Evolutionary conservation across 1,140 invertebrate genomes (phyloP).

Genomic region (Geopemphigus sp.): DNA sequence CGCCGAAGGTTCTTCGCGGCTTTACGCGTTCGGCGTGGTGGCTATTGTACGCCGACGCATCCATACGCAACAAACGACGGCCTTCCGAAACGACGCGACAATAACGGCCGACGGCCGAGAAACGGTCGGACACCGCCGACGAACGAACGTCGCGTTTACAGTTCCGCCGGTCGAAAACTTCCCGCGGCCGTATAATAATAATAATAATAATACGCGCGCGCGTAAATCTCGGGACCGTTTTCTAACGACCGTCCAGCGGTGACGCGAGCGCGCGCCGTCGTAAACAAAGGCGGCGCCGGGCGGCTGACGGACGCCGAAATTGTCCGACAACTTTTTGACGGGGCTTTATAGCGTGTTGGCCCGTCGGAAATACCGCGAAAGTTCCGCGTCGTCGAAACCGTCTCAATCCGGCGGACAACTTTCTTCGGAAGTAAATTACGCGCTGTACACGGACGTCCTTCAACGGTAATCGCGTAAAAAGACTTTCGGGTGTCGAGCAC

Average conservation of each 20-base stretch:
- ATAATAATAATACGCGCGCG: slow-evolving; percentile 26
- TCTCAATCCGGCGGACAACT: not conserved
- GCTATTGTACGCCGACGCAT: too few species aligned
- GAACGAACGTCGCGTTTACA: slow-evolving; percentile 23
- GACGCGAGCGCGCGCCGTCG: not conserved
- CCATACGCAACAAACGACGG: too few species aligned
- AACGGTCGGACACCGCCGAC: not conserved
- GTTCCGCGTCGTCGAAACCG: not conserved
- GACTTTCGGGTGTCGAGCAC: not conserved
- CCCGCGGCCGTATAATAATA: not conserved
- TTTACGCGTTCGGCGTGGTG: too few species aligned
- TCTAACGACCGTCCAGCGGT: slow-evolving; percentile 9
- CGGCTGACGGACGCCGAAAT: not conserved
- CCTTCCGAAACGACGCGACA: too few species aligned
- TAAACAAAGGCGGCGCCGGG: slow-evolving; percentile 32
- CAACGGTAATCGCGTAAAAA: not conserved
- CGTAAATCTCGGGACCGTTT: slow-evolving; percentile 6
- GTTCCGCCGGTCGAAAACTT: slow-evolving; percentile 29
- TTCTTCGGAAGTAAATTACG: slow-evolving; percentile 6
- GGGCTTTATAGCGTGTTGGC: slow-evolving; percentile 19
- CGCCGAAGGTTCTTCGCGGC: too few species aligned
- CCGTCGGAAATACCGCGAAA: slow-evolving; percentile 16
- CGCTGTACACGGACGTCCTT: not conserved
- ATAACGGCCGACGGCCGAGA: too few species aligned
- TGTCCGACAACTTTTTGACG: slow-evolving; percentile 38